Evolutionary conservation across 1,140 invertebrate species (phyloP).

Genomic region (Drosophila neocordata): DNA sequence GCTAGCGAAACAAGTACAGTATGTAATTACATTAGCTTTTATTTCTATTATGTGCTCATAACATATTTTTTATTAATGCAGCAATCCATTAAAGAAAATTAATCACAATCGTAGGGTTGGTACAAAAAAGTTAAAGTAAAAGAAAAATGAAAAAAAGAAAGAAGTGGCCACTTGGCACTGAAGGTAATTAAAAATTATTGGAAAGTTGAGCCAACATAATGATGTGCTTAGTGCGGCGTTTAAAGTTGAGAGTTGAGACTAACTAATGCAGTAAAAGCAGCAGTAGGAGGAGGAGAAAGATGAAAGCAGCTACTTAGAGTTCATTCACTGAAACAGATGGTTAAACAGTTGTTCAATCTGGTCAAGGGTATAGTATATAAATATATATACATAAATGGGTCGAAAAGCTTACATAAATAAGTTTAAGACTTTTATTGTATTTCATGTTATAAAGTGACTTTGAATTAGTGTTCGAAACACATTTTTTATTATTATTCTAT

Average conservation of each 20-base stretch:
- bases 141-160: neutral
- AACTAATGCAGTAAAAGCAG: neutral
- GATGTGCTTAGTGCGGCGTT: constrained; percentile 52
- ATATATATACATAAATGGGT: neutral
- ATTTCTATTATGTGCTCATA: constrained; percentile 73
- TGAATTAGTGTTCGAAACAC: too few relatives aligned
- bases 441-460: too few relatives aligned
- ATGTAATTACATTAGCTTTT: constrained; percentile 76
- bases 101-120: constrained; percentile 35
- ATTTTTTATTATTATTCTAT: too few relatives aligned
- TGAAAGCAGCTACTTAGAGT: neutral
- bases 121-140: neutral
- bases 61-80: constrained; percentile 73
- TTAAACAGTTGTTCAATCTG: constrained; percentile 4
- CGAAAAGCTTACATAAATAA: constrained; percentile 3
- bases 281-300: neutral
- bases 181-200: constrained; percentile 70
- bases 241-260: constrained; percentile 26
- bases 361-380: neutral
- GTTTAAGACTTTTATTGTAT: neutral
- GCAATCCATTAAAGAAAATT: constrained; percentile 65
- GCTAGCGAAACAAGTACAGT: constrained; percentile 52
- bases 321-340: constrained; percentile 15
- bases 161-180: constrained; percentile 28
- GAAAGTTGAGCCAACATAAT: constrained; percentile 59